Base-by-base conservation (phyloP, 2,797 vertebrate genomes). In the Buceros bicornis region DNA sequence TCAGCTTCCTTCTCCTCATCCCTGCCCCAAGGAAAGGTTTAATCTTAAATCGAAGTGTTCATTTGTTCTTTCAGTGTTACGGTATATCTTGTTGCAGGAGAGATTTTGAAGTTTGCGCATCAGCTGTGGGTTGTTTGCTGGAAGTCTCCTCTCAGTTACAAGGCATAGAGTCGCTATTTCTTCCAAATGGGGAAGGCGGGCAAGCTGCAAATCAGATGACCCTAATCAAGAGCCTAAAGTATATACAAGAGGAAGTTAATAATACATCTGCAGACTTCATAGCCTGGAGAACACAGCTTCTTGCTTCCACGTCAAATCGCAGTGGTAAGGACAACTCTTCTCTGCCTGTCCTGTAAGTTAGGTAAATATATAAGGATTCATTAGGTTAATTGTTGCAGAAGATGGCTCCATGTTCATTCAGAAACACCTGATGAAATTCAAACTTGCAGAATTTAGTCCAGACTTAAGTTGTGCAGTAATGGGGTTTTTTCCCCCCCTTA, bases 211-310 rank as follows among this genome's bases (percentile, higher is more conserved):
- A 96, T 87, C 98, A 97, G 90, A 98, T 98, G 5, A 92, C 98
- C 25, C 71, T 99, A 72, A 93, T 97, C 29, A 98, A 97, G 91
- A 99, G 98, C 88, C 97, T 99, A 5, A 97, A 97, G 54, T 98
- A 98, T 37, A 93, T 99, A 83, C 98, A 98, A 95, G 97, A 96
- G 54, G 98, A 98, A 98, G 97, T 99, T 91, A 98, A 97, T 96
- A 97, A 95, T 16, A 95, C 95, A 12, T 82, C 98, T 53, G 95
- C 95, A 5, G 98, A 99, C 54, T 99, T 99, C 95, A 97, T 97
- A 90, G 93, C 98, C 85, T 99, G 99, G 99, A 99, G 98, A 97
- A 98, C 98, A 20, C 98, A 98, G 86, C 97, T 99, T 25, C 97
- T 99, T 35, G 98, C 97, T 47, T 96, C 97, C 25, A 93, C 97